Conservation (phyloP, 2,888 invertebrate genomes). For the Disparrhopalites patrizii region DNA sequence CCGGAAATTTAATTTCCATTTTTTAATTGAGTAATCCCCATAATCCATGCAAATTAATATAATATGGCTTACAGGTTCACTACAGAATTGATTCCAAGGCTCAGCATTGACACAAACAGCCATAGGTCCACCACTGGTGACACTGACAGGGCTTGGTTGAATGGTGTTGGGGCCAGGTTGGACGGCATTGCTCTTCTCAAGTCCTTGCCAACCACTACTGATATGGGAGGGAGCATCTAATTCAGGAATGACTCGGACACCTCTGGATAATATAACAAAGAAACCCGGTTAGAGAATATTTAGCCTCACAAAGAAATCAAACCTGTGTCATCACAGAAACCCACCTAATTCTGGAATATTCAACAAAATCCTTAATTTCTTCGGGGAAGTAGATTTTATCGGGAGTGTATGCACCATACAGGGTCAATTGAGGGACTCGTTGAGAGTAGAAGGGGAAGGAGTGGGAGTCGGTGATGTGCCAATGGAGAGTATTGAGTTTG, state of each 20-base stretch:
- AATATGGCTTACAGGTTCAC: conserved; percentile 59
- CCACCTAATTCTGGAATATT: conserved; percentile 52
- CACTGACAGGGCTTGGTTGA: conserved; percentile 46
- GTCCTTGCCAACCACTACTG: conserved; percentile 74
- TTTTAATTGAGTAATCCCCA: neutral
- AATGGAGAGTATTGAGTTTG: conserved; percentile 90
- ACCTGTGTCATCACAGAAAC: no score
- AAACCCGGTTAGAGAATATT: no score
- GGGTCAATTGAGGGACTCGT: conserved; percentile 66
- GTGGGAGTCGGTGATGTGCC: conserved; percentile 91
- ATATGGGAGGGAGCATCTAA: conserved; percentile 89
- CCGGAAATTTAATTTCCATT: neutral
- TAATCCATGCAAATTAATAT: neutral
- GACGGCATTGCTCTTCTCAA: conserved; percentile 47
- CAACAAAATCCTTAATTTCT: conserved; percentile 50
- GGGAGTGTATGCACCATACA: conserved; percentile 73
- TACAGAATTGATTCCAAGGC: conserved; percentile 52
- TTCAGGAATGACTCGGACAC: conserved; percentile 84
- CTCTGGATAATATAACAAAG: no score
- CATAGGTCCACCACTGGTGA: conserved; percentile 50
- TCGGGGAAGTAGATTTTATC: conserved; percentile 58
- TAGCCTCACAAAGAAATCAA: no score
- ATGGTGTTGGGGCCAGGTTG: conserved; percentile 48
- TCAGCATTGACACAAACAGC: conserved; percentile 50
- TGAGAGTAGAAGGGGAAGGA: conserved; percentile 84